Evolutionary conservation across 2,888 invertebrate genomes (phyloP).

Genomic region (Chrysolina americana): DNA sequence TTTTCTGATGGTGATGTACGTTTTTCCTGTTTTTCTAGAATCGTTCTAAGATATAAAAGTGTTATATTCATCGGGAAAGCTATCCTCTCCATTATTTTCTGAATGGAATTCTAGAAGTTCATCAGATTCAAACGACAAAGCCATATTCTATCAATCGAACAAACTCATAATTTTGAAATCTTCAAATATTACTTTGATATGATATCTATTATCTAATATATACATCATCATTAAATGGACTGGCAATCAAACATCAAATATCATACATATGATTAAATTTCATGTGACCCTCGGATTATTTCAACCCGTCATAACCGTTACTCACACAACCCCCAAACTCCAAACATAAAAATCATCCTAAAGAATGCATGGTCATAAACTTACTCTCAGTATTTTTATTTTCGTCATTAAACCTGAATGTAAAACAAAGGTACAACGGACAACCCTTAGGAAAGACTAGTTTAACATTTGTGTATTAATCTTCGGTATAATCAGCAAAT

Average conservation of each 20-base stretch:
- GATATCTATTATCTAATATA: no score
- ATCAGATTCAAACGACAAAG: no score
- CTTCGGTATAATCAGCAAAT: conserved; percentile 53
- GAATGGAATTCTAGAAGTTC: no score
- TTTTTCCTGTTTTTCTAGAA: no score
- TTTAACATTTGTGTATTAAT: conserved; percentile 60
- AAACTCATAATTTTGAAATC: neutral
- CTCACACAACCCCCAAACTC: neutral
- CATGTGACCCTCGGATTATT: conserved; percentile 19
- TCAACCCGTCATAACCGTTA: conserved; percentile 28
- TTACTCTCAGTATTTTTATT: neutral
- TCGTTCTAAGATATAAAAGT: no score
- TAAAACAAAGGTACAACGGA: conserved; percentile 51
- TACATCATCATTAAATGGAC: neutral
- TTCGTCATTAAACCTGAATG: conserved; percentile 2
- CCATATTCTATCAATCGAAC: no score
- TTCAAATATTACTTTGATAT: neutral
- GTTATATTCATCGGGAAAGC: no score
- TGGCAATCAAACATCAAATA: neutral
- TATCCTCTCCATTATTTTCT: no score
- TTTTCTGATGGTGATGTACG: no score
- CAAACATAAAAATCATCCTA: conserved; percentile 17
- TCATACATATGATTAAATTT: conserved; percentile 1
- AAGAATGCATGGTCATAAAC: conserved; percentile 5
- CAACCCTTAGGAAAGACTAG: conserved; percentile 53